Evolutionary conservation across 2,113 vertebrate species (phyloP).

Genomic region (Rhinoderma darwinii): DNA sequence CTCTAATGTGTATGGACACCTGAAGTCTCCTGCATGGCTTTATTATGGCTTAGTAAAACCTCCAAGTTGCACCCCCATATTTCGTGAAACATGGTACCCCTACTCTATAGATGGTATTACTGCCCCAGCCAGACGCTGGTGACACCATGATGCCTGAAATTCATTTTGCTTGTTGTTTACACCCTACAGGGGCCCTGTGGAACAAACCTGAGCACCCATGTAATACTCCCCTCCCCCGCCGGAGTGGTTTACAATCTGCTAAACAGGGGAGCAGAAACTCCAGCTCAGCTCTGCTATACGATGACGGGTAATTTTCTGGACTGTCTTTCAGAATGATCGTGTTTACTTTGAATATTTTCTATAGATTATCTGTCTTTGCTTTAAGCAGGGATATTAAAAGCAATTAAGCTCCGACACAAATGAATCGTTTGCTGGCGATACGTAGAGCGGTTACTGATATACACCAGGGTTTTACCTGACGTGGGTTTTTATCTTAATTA

Average conservation of each 20-base stretch:
- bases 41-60: too few species aligned
- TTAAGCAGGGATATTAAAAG: slow-evolving; percentile 64
- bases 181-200: too few species aligned
- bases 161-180: too few species aligned
- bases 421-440: slow-evolving; percentile 72
- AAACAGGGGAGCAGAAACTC: neutral
- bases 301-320: slow-evolving; percentile 12
- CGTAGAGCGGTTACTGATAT: slow-evolving; percentile 80
- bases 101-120: too few species aligned
- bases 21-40: too few species aligned
- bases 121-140: too few species aligned
- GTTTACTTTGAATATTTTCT: slow-evolving; percentile 61
- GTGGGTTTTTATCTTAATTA: slow-evolving; percentile 89
- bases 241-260: neutral
- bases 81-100: too few species aligned
- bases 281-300: neutral
- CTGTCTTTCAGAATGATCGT: slow-evolving; percentile 16
- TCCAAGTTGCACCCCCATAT: too few species aligned
- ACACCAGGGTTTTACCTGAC: slow-evolving; percentile 80
- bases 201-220: too few species aligned
- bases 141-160: too few species aligned
- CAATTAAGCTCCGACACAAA: slow-evolving; percentile 73
- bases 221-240: neutral
- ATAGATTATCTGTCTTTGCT: slow-evolving; percentile 60
- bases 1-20: too few species aligned